phyloP scores from a whole-genome alignment of 2,113 vertebrate genomes.

The cattle (Bos taurus) region ARS-UCD2.0 NC_037349.1:19339501-19340000 shows the following conservation, averaged over 20 bases:
- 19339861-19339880: neutral
- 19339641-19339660: neutral
- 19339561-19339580: neutral
- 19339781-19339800: neutral
- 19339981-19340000: neutral
- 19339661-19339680: neutral
- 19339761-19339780: neutral
- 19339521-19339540: neutral
- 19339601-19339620: neutral
- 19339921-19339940: neutral
- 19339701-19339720: neutral
- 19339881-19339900: neutral
- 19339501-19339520: no score
- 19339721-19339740: neutral
- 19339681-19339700: neutral
- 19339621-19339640: neutral
- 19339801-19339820: neutral
- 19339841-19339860: neutral
- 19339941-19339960: neutral
- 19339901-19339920: neutral
- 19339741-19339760: neutral
- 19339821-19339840: neutral
- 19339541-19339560: neutral
- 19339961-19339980: neutral
- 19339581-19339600: accelerated